These are phyloP conservation scores for Bryconaethiops microstoma DNA, from an alignment of 2,797 vertebrate species.

Conservation along the genomic window DNA sequence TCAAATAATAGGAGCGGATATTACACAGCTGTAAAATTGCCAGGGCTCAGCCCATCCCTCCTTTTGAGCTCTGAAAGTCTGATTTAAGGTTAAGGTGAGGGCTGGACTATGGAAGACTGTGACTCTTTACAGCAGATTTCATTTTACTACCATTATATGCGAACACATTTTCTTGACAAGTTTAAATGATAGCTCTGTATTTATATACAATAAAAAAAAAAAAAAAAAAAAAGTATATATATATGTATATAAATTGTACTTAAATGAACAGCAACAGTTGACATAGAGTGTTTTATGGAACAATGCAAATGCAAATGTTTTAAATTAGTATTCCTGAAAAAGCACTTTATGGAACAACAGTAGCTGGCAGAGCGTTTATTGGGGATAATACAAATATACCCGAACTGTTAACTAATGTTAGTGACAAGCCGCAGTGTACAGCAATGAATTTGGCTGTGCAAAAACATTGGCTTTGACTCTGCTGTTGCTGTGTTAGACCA, in stretches of 20 bases:
- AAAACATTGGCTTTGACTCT: constrained; percentile 50
- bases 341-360: too few relatives aligned
- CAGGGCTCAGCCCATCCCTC: constrained; percentile 64
- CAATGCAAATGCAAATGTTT: too few relatives aligned
- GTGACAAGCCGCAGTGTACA: not conserved
- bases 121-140: not conserved
- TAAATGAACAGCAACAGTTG: not conserved
- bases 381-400: constrained; percentile 34
- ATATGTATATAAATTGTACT: not conserved
- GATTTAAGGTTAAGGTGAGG: constrained; percentile 59
- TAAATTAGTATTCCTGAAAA: too few relatives aligned
- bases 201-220: too few relatives aligned
- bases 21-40: constrained; percentile 67
- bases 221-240: too few relatives aligned
- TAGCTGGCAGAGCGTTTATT: not conserved
- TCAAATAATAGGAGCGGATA: constrained; percentile 67
- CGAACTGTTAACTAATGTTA: constrained; percentile 7
- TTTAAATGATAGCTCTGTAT: not conserved
- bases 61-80: constrained; percentile 45
- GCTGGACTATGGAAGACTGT: not conserved
- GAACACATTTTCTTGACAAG: too few relatives aligned
- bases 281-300: too few relatives aligned
- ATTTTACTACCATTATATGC: constrained; percentile 8
- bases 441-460: constrained; percentile 12
- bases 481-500: constrained; percentile 71